Evolutionary conservation across 23 tunicate species (phyloP), one percentile per base, ranked within the genome.

Genomic region (Halocynthia aurantium): DNA sequence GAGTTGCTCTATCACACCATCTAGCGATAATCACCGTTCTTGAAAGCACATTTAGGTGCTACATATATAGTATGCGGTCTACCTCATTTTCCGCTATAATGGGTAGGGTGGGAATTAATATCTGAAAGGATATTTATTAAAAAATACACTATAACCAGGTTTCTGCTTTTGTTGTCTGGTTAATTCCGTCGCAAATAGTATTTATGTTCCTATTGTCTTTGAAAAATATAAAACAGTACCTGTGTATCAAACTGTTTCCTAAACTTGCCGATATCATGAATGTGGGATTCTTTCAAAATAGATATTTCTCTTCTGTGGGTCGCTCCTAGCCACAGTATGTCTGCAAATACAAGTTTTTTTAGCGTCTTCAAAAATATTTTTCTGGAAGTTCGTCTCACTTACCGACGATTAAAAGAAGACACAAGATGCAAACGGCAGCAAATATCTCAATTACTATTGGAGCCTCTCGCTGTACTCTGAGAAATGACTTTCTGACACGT

Each of bases 181-280:
- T 31, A 31, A 31, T 31, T 31, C 44, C 44, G 44, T 31, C 44
- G 44, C 44, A 31, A 31, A 31, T 31, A 31, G 44, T 31, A 31
- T 31, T 31, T 31, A 31, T 31, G 44, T 31, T 31, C 44, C 44
- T 31, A 31, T 31, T 31, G 44, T 31, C 44, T 31, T 31, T 31
- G 44, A 31, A 31, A 31, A 31, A 31, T 31, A 31, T 31, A 31
- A 31, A 31, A 67, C 11, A 18, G 22, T 51, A 84, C 96, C 74
- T 89, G 96, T 5, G 77, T 79, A 68, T 89, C 96, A 22, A 73
- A 84, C 65, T 89, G 96, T 54, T 84, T 89, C 71, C 96, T 55
- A 70, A 89, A 89, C 62, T 83, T 62, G 7, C 70, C 62, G 18
- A 89, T 52, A 69, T 89, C 96, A 53, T 73, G 52, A 9, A 22